These are phyloP conservation scores for Chromis chromis DNA, from an alignment of 2,797 vertebrate species.

Conservation along the genomic window DNA sequence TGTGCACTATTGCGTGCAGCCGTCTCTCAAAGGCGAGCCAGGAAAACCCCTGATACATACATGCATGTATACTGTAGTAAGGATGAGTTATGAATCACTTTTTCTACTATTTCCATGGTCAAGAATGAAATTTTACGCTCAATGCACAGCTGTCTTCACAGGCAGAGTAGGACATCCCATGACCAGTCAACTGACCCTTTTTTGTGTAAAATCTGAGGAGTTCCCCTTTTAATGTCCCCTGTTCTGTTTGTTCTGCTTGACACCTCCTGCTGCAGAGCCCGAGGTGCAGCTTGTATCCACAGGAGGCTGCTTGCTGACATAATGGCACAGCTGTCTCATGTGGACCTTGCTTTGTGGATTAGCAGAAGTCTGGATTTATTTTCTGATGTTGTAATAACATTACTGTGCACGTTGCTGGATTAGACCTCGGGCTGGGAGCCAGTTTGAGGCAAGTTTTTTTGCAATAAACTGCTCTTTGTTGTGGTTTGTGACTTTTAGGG, in stretches of 20 bases:
- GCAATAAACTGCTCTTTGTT: slow-evolving; percentile 73
- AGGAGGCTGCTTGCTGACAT: slow-evolving; percentile 58
- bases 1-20: no score
- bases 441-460: slow-evolving; percentile 42
- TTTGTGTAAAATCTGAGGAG: slow-evolving; percentile 24
- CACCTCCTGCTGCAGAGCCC: slow-evolving; percentile 21
- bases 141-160: neutral
- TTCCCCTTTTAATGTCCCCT: slow-evolving; percentile 16
- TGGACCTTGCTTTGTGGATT: slow-evolving; percentile 74
- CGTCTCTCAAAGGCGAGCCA: no score
- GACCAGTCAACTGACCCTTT: slow-evolving; percentile 19
- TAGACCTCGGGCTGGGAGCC: slow-evolving; percentile 54
- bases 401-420: slow-evolving; percentile 66
- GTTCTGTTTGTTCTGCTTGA: slow-evolving; percentile 5
- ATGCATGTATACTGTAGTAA: neutral
- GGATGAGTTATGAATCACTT: neutral
- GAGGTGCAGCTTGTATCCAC: slow-evolving; percentile 34
- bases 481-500: slow-evolving; percentile 59
- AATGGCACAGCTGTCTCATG: slow-evolving; percentile 66
- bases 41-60: no score
- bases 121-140: neutral
- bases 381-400: slow-evolving; percentile 74
- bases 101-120: neutral
- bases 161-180: slow-evolving; percentile 7
- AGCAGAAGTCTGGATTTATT: slow-evolving; percentile 77